Percentiles rank a stretch among this genome's conserved stretches.
These are phyloP conservation scores for Papilio demoleus DNA, from an alignment of 2,888 invertebrate species.

Conservation along the genomic window DNA sequence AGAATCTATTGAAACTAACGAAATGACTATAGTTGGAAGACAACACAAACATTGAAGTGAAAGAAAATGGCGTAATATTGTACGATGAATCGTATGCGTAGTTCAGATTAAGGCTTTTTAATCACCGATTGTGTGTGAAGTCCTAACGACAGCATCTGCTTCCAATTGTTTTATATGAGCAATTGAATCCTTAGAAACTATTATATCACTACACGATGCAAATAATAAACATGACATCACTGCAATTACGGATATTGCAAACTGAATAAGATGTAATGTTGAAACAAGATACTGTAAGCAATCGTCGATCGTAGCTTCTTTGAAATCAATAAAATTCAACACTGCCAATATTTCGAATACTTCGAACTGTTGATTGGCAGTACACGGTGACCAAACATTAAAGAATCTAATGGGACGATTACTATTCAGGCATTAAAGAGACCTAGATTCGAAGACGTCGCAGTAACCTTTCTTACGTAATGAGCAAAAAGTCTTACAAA, in stretches of 20 bases:
- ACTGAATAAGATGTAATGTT: background rate
- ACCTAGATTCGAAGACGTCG: no score
- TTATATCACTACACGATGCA: background rate
- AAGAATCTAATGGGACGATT: no score
- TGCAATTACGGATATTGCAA: background rate
- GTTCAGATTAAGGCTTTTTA: background rate
- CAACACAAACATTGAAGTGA: no score
- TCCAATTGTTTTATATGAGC: background rate
- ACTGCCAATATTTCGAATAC: background rate
- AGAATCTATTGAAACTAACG: no score
- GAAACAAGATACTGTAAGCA: conserved; percentile 17
- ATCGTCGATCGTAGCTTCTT: conserved; percentile 16
- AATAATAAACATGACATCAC: background rate
- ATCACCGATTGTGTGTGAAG: background rate
- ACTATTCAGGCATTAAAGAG: no score
- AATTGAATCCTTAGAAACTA: background rate
- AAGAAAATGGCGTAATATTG: no score
- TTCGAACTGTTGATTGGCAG: background rate
- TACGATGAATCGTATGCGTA: background rate
- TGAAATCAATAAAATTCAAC: conserved; percentile 29
- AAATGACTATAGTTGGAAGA: no score
- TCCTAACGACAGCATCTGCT: background rate
- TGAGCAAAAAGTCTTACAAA: no score
- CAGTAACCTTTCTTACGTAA: no score
- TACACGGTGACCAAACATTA: no score